Conservation (phyloP, 2,797 vertebrate species). For the Austrolebias charrua region DNA sequence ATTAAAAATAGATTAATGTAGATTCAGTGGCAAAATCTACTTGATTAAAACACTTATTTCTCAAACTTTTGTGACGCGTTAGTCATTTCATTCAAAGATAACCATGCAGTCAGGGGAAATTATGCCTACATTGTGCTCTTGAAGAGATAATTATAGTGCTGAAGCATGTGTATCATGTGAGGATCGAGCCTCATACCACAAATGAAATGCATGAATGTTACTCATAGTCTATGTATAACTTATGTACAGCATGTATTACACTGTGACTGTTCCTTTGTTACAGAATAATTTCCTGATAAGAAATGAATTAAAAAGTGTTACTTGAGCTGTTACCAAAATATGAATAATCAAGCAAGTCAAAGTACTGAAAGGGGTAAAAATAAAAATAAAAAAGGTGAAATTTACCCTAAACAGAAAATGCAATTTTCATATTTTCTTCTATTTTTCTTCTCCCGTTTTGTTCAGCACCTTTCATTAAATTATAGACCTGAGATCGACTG, state of each 20-base stretch:
- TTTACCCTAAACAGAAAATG: conserved; percentile 59
- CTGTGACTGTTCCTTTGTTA: conserved; percentile 41
- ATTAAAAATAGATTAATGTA: conserved; percentile 27
- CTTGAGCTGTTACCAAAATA: conserved; percentile 67
- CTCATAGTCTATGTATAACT: conserved; percentile 59
- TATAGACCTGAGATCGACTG: conserved; percentile 4
- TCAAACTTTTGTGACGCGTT: conserved; percentile 69
- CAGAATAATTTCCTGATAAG: conserved; percentile 62
- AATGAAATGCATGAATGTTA: conserved; percentile 68
- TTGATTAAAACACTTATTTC: conserved; percentile 41
- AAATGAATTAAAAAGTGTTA: conserved; percentile 66
- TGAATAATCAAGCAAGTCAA: conserved; percentile 63
- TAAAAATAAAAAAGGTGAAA: conserved; percentile 33
- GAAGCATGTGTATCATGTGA: conserved; percentile 60
- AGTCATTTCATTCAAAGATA: conserved; percentile 66
- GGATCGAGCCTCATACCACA: conserved; percentile 58
- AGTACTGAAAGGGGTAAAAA: conserved; percentile 47
- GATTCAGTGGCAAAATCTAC: conserved; percentile 21
- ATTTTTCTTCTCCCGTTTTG: conserved; percentile 8
- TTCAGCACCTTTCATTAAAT: conserved; percentile 29
- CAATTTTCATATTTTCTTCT: conserved; percentile 46
- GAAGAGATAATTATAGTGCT: conserved; percentile 74
- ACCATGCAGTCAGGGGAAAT: conserved; percentile 78
- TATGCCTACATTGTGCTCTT: conserved; percentile 73
- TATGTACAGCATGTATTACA: conserved; percentile 40